phyloP scores from a whole-genome alignment of 2,113 vertebrate species.

The Gymnocephalus cernua region DNA sequence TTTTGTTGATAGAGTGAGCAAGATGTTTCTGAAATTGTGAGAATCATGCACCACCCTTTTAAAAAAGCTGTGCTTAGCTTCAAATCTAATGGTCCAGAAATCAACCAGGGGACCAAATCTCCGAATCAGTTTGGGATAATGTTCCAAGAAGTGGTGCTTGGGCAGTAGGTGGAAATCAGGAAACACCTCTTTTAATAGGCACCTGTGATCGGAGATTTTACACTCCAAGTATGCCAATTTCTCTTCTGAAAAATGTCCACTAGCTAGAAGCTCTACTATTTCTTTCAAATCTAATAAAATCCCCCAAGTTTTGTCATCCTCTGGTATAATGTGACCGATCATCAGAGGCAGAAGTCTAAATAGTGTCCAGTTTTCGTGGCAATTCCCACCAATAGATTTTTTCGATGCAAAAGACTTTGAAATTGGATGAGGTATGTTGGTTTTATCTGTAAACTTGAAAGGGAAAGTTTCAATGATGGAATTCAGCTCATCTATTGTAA shows the following conservation, averaged over 20 bases:
- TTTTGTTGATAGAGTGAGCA: conserved; percentile 3
- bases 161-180: background rate
- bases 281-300: background rate
- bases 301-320: too few relatives aligned
- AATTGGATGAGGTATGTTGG: too few relatives aligned
- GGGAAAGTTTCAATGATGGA: too few relatives aligned
- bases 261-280: background rate
- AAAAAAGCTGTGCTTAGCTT: background rate
- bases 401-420: too few relatives aligned
- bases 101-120: too few relatives aligned
- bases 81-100: background rate
- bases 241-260: background rate
- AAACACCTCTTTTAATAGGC: conserved; percentile 1
- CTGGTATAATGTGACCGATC: too few relatives aligned
- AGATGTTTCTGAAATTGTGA: conserved; percentile 4
- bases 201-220: background rate
- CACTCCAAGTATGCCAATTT: background rate
- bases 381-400: too few relatives aligned
- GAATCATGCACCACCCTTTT: background rate
- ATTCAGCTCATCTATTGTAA: too few relatives aligned
- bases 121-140: background rate
- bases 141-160: background rate
- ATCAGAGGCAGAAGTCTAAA: too few relatives aligned
- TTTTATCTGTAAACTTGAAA: too few relatives aligned
- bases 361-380: too few relatives aligned